Evolutionary conservation across 2,888 invertebrate genomes (phyloP).

Genomic region (Tenthredo notha): DNA sequence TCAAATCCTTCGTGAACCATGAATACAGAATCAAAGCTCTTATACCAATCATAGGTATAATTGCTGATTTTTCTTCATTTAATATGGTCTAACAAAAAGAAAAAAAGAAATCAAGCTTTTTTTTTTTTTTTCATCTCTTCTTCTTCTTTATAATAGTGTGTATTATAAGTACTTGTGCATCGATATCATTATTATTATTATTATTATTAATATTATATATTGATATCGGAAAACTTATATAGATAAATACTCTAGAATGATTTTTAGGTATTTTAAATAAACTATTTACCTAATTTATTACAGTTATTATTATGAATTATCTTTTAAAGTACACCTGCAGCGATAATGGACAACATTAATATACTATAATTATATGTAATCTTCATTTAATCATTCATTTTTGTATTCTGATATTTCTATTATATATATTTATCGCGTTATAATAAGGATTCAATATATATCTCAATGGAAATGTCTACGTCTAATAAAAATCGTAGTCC

Average conservation of each 20-base stretch:
- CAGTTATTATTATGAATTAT: background rate
- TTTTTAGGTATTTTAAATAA: background rate
- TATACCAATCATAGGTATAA: background rate
- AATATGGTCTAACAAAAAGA: background rate
- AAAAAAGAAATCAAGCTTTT: background rate
- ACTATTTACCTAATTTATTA: background rate
- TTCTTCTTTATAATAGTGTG: slow-evolving; percentile 56
- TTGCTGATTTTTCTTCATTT: slow-evolving; percentile 29
- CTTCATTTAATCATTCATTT: background rate
- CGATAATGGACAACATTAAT: background rate
- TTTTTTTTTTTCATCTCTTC: background rate
- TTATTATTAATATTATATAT: background rate
- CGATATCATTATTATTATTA: slow-evolving; percentile 10
- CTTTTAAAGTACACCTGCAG: background rate
- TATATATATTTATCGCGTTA: too few relatives aligned
- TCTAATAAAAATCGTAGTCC: background rate
- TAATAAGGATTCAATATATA: background rate
- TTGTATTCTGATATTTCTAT: background rate
- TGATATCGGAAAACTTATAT: background rate
- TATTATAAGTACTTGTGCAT: slow-evolving; percentile 39
- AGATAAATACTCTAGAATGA: background rate
- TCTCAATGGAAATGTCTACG: slow-evolving; percentile 40
- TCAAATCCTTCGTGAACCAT: background rate
- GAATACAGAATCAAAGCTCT: background rate
- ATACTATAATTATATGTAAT: background rate